Base-by-base conservation (phyloP, 2,888 invertebrate species). In the Stenotaenia linearis region DNA sequence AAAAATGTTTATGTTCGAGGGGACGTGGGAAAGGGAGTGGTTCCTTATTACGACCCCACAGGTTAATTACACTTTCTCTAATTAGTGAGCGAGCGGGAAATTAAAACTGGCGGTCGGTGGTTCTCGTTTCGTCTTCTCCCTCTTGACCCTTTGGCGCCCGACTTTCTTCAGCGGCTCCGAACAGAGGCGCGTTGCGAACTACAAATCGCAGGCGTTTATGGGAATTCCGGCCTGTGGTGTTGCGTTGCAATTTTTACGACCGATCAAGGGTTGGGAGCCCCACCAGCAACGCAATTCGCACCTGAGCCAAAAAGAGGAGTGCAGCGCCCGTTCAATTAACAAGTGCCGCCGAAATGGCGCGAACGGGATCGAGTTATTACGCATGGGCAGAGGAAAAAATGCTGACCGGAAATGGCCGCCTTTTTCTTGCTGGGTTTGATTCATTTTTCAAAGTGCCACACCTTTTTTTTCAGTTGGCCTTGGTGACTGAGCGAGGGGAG, bases 61-160 rank as follows among this genome's bases (percentile, higher is more conserved):
- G 69, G 69, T 69, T 69, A 69, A 69, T 69, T 69, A 69, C 69
- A 69, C 69, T 28, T 69, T 69, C 28, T 28, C 69, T 69, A 69
- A 69, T 69, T 69, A 69, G 69, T 69, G 28, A 69, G 69, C 69
- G 69, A 69, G 69, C 69, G 69, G 69, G 69, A 69, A 69, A 69
- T 69, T 69, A 69, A 69, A 69, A 69, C 69, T 69, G 69, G 69
- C 69, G 69, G 69, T 69, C 69, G 69, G 69, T 69, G 69, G 69
- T 28, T 25, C 69, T 69, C 69, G 45, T 45, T 12, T 45, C 45
- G 69, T 69, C 69, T 69, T 69, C 25, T 69, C 69, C 69, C 28
- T 69, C 69, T 69, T 69, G 69, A 69, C 69, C 69, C 69, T 69
- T 69, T 25, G 69, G 25, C 25, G 25, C 69, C 69, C 69, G 69